Conservation (phyloP, 2,888 invertebrate species). For the Abrostola triplasia region DNA sequence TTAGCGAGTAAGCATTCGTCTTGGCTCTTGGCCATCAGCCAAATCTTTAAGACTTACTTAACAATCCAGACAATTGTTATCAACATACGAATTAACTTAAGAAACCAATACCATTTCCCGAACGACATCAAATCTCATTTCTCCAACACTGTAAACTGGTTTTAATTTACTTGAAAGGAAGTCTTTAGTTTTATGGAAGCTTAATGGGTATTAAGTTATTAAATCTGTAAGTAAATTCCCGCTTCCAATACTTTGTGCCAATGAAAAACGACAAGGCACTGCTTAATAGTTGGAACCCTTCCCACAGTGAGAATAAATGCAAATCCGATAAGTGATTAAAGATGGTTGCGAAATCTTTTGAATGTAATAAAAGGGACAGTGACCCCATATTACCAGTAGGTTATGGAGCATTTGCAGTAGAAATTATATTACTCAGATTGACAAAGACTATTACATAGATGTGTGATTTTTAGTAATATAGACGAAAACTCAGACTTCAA, state of each 20-base stretch:
- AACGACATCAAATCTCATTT: slow-evolving; percentile 10
- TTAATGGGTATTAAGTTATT: slow-evolving; percentile 46
- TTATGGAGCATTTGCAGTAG: not conserved
- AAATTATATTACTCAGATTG: not conserved
- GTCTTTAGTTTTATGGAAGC: too few species aligned
- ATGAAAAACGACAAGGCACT: slow-evolving; percentile 38
- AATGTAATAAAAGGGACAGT: slow-evolving; percentile 8
- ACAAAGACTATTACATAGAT: too few species aligned
- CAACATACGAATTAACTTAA: slow-evolving; percentile 5
- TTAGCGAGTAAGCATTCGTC: slow-evolving; percentile 6
- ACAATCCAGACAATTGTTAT: slow-evolving; percentile 7
- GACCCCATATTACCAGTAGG: not conserved
- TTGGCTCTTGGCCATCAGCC: slow-evolving; percentile 5
- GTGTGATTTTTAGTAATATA: too few species aligned
- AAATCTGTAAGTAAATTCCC: slow-evolving; percentile 34
- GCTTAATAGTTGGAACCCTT: slow-evolving; percentile 41
- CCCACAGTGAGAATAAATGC: slow-evolving; percentile 31
- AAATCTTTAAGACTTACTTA: slow-evolving; percentile 1
- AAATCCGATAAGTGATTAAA: slow-evolving; percentile 50
- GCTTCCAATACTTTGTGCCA: slow-evolving; percentile 28
- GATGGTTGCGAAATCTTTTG: slow-evolving; percentile 37
- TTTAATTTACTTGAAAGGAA: slow-evolving; percentile 35
- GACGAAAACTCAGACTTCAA: too few species aligned
- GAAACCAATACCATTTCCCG: slow-evolving; percentile 2
- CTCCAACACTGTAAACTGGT: slow-evolving; percentile 4